Base-by-base conservation (phyloP, 2,888 invertebrate genomes). In the Apodemia zela region DNA sequence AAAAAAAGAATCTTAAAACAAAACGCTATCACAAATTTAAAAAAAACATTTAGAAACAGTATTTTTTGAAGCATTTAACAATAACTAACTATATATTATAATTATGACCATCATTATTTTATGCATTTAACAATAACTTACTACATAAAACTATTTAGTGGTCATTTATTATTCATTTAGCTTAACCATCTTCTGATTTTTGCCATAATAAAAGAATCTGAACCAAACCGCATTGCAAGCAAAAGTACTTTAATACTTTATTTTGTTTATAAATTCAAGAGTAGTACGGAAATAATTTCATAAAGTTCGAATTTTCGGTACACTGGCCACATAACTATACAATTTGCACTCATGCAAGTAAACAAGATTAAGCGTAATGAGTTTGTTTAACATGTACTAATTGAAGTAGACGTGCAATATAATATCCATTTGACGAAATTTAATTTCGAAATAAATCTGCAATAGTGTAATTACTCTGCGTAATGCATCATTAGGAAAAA, bases 401-500 rank as follows among this genome's bases (percentile, higher is more conserved):
- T 54, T 49, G 18, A 21, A 25, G 11, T 21, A 15, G 25, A 21
- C 21, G 54, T 54, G 21, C 25, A 25, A 13, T 25, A 54, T 21
- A 11, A 54, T 54, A 42, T 15, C 25, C 54, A 54, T 54, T 54
- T 21, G 54, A 54, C 54, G 21, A 54, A 54, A 54, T 54, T 21
- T 54, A 54, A 54, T 54, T 21, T 54, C 11, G 5, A 54, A 54
- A 54, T 54, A 51, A 51, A 51, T 51, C 2, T 51, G 21, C 21
- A 13, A 25, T 13, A 11, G 21, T 21, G 51, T 51, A 51, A 25
- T 51, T 25, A 25, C 51, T 51, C 25, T 18, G 51, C 51, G 51
- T 25, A 51, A 21, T 51, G 51, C 51, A 51, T 21, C 51, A 51
- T 51, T 51, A 51, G 49, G 49, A 51, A 18, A 51, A 51, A 47